Percentiles rank a stretch among this genome's conserved stretches.
phyloP scores from a whole-genome alignment of 2,888 invertebrate species.

The Synanthedon vespiformis region DNA sequence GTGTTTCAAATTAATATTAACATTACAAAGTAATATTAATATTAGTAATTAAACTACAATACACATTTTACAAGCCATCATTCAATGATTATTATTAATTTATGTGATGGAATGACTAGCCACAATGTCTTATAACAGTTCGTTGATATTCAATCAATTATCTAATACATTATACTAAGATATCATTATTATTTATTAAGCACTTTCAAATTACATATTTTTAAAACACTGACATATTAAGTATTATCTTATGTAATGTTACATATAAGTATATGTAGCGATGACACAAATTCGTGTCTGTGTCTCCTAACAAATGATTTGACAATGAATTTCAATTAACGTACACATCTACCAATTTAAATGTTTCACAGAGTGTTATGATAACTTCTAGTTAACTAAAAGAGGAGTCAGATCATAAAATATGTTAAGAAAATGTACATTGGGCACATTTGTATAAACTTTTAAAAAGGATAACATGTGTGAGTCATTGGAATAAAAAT shows the following conservation, averaged over 20 bases:
- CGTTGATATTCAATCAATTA: conserved; percentile 41
- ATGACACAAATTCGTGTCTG: conserved; percentile 37
- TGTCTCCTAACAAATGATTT: conserved; percentile 28
- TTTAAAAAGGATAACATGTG: too few species aligned
- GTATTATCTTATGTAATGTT: conserved; percentile 16
- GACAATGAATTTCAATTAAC: conserved; percentile 45
- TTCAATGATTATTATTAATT: conserved; percentile 2
- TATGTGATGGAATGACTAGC: conserved; percentile 50
- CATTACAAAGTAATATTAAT: background rate
- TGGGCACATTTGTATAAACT: background rate
- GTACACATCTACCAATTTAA: conserved; percentile 41
- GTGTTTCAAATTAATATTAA: too few species aligned
- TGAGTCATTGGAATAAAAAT: too few species aligned
- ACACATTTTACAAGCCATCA: conserved; percentile 1
- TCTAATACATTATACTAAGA: conserved; percentile 26
- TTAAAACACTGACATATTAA: conserved; percentile 13
- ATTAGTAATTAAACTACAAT: too few species aligned
- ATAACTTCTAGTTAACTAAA: conserved; percentile 5
- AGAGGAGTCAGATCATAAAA: conserved; percentile 1
- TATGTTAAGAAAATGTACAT: background rate
- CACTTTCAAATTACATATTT: conserved; percentile 25
- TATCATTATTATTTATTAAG: conserved; percentile 19
- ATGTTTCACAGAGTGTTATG: conserved; percentile 24
- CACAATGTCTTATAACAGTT: conserved; percentile 50
- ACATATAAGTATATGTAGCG: conserved; percentile 25